Evolutionary conservation across 2,797 vertebrate species (phyloP).

Genomic region (Pangasius larnaudii): DNA sequence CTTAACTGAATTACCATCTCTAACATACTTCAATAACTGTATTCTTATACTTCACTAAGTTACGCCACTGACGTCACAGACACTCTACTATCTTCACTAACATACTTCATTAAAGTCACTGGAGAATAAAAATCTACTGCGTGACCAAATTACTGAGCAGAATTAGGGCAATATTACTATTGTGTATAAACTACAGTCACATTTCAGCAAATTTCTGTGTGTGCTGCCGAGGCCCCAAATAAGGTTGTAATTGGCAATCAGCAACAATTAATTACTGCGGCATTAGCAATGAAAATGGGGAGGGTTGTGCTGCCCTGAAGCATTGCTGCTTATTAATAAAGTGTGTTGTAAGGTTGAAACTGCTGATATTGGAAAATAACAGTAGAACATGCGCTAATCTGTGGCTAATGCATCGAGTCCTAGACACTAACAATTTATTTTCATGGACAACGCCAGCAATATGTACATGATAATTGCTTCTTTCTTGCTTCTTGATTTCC

Average conservation of each 20-base stretch:
- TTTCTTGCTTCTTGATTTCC: not conserved
- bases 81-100: not conserved
- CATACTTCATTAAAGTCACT: not conserved
- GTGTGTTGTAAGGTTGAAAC: conserved; percentile 20
- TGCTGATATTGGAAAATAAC: not conserved
- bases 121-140: not conserved
- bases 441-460: not conserved
- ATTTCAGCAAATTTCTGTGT: conserved; percentile 26
- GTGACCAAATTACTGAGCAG: not conserved
- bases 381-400: not conserved
- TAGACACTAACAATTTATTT: not conserved
- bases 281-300: conserved; percentile 8
- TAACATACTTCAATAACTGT: not conserved
- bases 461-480: not conserved
- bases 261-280: conserved; percentile 24
- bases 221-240: conserved; percentile 49
- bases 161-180: not conserved
- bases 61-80: not conserved
- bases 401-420: not conserved
- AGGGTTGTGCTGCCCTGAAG: conserved; percentile 7
- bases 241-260: conserved; percentile 36
- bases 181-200: not conserved
- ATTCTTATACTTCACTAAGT: not conserved
- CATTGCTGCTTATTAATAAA: conserved; percentile 4
- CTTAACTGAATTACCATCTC: not conserved